Conservation (phyloP, 2,888 invertebrate genomes). For the Alcis repandata region DNA sequence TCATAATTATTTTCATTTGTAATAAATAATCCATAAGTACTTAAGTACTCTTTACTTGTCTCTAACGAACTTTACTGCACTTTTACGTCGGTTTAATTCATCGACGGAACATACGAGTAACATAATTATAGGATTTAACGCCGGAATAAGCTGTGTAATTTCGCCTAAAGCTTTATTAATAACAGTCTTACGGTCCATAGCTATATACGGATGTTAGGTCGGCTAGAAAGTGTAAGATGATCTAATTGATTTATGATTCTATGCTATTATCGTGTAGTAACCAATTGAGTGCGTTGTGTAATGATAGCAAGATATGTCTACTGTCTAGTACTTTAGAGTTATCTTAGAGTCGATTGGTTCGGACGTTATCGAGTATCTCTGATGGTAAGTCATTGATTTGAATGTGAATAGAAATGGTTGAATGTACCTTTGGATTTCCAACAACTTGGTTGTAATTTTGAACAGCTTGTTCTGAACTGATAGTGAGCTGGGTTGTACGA, state of each 20-base stretch:
- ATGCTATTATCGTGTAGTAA: slow-evolving; percentile 44
- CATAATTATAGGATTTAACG: slow-evolving; percentile 8
- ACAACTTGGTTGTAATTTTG: too few species aligned
- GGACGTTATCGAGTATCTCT: slow-evolving; percentile 31
- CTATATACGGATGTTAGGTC: slow-evolving; percentile 27
- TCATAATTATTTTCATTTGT: too few species aligned
- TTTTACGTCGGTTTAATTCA: background rate
- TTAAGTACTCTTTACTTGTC: background rate
- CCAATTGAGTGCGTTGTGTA: slow-evolving; percentile 34
- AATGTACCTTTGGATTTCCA: too few species aligned
- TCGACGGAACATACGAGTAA: too few species aligned
- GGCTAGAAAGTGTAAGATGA: slow-evolving; percentile 48
- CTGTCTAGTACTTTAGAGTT: slow-evolving; percentile 20
- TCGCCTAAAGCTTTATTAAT: slow-evolving; percentile 35
- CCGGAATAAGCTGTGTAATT: slow-evolving; percentile 29
- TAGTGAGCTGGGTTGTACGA: too few species aligned
- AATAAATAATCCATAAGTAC: background rate
- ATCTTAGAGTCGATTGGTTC: slow-evolving; percentile 35
- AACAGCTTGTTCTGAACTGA: too few species aligned
- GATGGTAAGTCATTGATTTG: slow-evolving; percentile 10
- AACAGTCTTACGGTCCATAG: slow-evolving; percentile 5
- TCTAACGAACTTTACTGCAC: background rate
- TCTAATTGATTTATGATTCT: slow-evolving; percentile 53
- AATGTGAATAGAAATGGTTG: background rate
- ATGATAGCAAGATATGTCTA: slow-evolving; percentile 32